phyloP scores from a whole-genome alignment of 2,888 invertebrate genomes.

The Marasmarcha lunaedactyla region DNA sequence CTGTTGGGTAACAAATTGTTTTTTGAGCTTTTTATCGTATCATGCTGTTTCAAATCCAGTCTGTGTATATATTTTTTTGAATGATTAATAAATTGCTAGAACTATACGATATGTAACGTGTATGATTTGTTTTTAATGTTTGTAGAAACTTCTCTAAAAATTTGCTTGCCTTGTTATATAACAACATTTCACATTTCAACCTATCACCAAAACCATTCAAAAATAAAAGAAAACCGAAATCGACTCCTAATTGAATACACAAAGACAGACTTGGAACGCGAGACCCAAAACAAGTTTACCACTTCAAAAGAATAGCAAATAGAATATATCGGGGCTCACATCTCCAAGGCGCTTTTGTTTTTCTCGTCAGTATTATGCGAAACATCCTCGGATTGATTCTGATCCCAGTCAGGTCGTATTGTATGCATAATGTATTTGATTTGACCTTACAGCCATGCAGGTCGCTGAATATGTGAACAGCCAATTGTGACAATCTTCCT shows the following conservation, averaged over 20 bases:
- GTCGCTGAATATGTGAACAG: conserved; percentile 29
- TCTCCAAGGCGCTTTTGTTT: conserved; percentile 36
- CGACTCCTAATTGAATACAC: not conserved
- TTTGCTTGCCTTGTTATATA: no score
- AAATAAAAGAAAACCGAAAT: no score
- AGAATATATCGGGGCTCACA: conserved; percentile 23
- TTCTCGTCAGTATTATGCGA: conserved; percentile 29
- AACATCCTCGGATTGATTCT: conserved; percentile 45
- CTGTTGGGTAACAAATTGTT: no score
- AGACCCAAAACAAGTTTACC: conserved; percentile 1
- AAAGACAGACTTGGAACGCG: not conserved
- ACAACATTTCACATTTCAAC: no score
- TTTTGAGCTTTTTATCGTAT: no score
- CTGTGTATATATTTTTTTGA: no score
- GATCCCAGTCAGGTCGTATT: conserved; percentile 34
- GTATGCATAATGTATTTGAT: conserved; percentile 44
- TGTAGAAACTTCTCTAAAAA: no score
- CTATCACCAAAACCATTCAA: no score
- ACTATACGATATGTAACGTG: no score
- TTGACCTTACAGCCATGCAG: conserved; percentile 36
- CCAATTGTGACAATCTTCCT: conserved; percentile 5
- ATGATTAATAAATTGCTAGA: no score
- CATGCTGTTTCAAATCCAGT: no score
- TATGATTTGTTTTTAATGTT: no score
- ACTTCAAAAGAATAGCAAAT: conserved; percentile 8